phyloP scores from a whole-genome alignment of 2,797 vertebrate genomes.

The Phaenicophaeus curvirostris region DNA sequence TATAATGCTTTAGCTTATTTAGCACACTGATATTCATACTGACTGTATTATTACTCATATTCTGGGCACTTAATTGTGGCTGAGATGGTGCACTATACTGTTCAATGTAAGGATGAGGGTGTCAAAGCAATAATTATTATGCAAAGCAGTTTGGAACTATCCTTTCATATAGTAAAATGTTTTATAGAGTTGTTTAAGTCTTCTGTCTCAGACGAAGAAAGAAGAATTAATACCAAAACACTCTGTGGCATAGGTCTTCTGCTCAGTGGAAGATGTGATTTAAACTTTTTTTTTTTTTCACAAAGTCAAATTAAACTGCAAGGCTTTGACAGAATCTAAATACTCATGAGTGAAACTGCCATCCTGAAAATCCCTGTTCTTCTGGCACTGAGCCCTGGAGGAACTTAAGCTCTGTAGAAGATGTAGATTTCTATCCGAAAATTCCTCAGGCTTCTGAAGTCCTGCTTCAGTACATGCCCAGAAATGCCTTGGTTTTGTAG shows the following conservation, averaged over 20 bases:
- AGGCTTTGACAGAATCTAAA: background rate
- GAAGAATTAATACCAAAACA: background rate
- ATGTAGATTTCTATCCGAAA: background rate
- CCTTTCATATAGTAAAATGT: background rate
- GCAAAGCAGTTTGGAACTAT: background rate
- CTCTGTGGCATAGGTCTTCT: background rate
- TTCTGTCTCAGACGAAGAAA: background rate
- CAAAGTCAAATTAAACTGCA: background rate
- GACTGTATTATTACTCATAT: background rate
- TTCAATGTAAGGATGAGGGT: background rate
- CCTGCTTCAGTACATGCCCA: background rate
- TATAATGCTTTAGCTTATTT: background rate
- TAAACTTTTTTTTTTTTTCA: background rate
- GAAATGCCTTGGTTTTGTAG: background rate
- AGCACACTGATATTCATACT: background rate
- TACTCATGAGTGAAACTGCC: background rate
- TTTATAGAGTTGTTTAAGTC: background rate
- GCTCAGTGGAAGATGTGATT: background rate
- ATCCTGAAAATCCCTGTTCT: background rate
- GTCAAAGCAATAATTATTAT: background rate
- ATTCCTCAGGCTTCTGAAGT: background rate
- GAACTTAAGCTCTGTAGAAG: background rate
- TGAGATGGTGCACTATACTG: background rate
- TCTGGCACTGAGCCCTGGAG: background rate
- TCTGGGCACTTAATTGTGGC: background rate